phyloP scores from a whole-genome alignment of 2,113 vertebrate species.

The Oplegnathus fasciatus region DNA sequence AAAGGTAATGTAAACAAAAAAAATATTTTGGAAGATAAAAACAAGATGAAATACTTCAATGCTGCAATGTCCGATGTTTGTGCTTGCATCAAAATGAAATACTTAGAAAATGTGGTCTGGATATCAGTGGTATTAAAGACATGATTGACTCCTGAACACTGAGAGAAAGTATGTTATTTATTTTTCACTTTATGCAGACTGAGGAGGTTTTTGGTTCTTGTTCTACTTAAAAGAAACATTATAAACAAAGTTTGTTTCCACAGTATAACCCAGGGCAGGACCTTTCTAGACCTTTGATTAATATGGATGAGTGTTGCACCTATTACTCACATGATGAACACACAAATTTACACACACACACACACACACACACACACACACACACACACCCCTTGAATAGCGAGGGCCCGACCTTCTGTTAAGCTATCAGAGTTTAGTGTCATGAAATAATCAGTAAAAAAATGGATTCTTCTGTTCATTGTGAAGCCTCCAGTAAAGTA shows the following conservation, averaged over 20 bases:
- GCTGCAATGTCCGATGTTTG: not conserved
- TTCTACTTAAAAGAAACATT: not conserved
- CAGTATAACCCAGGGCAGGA: not conserved
- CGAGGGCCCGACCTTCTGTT: slow-evolving; percentile 8
- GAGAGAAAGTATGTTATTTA: not conserved
- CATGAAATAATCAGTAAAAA: slow-evolving; percentile 12
- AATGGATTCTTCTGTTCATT: not conserved
- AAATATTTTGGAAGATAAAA: not conserved
- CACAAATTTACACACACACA: not conserved
- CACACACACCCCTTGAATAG: not conserved
- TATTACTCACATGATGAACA: not conserved
- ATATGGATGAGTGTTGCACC: not conserved
- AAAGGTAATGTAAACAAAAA: not conserved
- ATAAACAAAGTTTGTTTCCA: not conserved
- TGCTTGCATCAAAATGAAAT: not conserved
- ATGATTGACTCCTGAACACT: not conserved
- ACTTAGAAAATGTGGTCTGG: not conserved
- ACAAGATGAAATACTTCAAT: slow-evolving; percentile 9
- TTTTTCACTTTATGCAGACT: not conserved
- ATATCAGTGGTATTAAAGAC: slow-evolving; percentile 1
- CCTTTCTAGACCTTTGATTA: not conserved
- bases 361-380: too few relatives aligned
- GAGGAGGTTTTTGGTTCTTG: not conserved
- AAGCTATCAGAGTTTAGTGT: slow-evolving; percentile 16
- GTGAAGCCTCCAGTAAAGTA: slow-evolving; percentile 3